phyloP scores from a whole-genome alignment of 2,888 invertebrate genomes.

The Megalurothrips usitatus region DNA sequence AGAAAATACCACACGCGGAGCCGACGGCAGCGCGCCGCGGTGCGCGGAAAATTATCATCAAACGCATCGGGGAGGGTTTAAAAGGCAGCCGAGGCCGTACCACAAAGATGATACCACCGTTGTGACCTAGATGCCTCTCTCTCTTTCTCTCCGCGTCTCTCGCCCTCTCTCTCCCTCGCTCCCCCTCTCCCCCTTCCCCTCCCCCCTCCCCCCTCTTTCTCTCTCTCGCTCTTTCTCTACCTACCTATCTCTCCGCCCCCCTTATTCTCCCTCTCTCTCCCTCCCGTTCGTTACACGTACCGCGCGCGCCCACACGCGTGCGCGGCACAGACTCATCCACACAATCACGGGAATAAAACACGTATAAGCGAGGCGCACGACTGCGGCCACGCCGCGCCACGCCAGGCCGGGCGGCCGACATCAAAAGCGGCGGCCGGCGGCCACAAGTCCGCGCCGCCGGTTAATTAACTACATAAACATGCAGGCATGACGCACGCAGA shows the following conservation, averaged over 20 bases:
- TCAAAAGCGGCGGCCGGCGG: neutral
- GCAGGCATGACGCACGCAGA: neutral
- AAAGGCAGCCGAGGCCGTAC: neutral
- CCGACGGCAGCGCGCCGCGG: neutral
- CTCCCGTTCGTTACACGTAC: neutral
- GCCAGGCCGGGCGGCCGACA: neutral
- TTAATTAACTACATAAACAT: slow-evolving; percentile 23
- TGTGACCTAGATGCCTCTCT: no score
- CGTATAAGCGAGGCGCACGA: neutral
- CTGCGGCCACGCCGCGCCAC: neutral
- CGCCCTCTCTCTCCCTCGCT: no score
- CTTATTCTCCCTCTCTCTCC: neutral
- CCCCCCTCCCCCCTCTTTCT: no score
- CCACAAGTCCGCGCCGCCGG: neutral
- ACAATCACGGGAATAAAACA: slow-evolving; percentile 1
- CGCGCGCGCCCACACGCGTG: neutral
- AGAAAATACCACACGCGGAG: neutral
- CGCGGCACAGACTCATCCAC: no score
- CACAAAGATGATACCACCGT: no score
- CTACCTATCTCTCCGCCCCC: neutral
- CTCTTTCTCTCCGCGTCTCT: no score
- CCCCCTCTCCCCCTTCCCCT: no score
- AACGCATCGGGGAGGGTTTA: neutral
- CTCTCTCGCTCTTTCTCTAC: neutral
- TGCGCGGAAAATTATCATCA: neutral